Evolutionary conservation across 1,140 invertebrate genomes (phyloP), one percentile per base, ranked within the genome.

Genomic region (Drosophila ogumai): DNA sequence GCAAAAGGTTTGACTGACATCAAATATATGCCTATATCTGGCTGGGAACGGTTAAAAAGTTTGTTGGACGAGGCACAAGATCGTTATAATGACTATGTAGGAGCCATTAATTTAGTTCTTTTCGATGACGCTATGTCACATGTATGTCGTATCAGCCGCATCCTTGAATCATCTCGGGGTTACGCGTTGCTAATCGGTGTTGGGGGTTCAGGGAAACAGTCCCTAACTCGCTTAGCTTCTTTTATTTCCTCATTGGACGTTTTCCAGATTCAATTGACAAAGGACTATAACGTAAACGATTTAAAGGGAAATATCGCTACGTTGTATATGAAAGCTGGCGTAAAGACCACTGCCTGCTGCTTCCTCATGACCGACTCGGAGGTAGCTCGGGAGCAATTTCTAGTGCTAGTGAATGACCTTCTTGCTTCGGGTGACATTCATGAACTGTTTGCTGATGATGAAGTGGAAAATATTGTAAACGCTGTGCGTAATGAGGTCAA

Each of bases 121-220:
- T 99, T 99, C 91, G 97, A 99, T 91, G 98, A 99, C 92, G 98
- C 98, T 4, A 98, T 99, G 96, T 94, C 95, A 68, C 98, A 99
- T 91, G 95, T 99, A 28, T 98, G 96, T 93, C 94, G 97, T 77
- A 99, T 99, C 61, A 99, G 97, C 93, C 95, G 98, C 64, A 99
- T 99, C 68, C 93, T 99, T 66, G 98, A 99, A 93, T 95, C 96
- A 22, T 97, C 98, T 1, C 94, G 98, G 76, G 98, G 98, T 25
- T 98, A 99, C 92, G 98, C 97, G 0, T 92, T 99, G 22, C 92
- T 99, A 3, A 96, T 99, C 41, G 98, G 98, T 41, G 98, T 99
- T 3, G 98, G 98, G 52, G 98, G 98, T 17, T 98, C 96, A 78
- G 98, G 98, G 63, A 99, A 99, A 92, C 98, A 99, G 93, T 98